Evolutionary conservation across 2,888 invertebrate species (phyloP).

Genomic region (Girardia tigrina): DNA sequence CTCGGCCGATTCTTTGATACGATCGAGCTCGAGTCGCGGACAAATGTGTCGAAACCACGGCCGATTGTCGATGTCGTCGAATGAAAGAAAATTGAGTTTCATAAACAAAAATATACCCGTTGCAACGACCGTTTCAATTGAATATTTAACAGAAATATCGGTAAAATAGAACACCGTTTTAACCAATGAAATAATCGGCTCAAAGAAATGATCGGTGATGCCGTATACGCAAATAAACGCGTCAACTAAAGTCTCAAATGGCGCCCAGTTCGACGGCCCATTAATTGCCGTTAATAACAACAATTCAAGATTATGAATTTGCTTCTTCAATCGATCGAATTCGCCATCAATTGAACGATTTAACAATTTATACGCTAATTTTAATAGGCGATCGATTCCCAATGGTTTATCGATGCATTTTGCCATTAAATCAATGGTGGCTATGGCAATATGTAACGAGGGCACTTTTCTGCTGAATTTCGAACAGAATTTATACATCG

Average conservation of each 20-base stretch:
- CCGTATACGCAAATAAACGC: not conserved
- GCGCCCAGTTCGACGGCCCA: not conserved
- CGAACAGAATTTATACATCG: not conserved
- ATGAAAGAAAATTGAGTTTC: not conserved
- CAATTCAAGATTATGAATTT: not conserved
- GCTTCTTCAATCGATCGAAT: not conserved
- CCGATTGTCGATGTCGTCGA: not conserved
- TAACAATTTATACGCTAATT: not conserved
- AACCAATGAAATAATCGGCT: not conserved
- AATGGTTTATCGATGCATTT: not conserved
- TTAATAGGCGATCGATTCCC: not conserved
- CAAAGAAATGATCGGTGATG: not conserved
- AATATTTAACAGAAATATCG: not conserved
- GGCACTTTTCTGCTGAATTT: not conserved
- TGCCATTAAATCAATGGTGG: not conserved
- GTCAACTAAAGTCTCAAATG: not conserved
- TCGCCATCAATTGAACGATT: not conserved
- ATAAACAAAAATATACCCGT: not conserved
- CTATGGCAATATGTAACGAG: not conserved
- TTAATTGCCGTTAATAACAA: not conserved
- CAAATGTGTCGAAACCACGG: not conserved
- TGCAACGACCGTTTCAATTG: not conserved
- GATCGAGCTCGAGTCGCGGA: too few relatives aligned
- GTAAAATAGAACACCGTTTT: slow-evolving; percentile 4
- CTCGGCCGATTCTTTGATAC: too few relatives aligned